Conservation (phyloP, 1,140 invertebrate species). For the Aphidius ervi region DNA sequence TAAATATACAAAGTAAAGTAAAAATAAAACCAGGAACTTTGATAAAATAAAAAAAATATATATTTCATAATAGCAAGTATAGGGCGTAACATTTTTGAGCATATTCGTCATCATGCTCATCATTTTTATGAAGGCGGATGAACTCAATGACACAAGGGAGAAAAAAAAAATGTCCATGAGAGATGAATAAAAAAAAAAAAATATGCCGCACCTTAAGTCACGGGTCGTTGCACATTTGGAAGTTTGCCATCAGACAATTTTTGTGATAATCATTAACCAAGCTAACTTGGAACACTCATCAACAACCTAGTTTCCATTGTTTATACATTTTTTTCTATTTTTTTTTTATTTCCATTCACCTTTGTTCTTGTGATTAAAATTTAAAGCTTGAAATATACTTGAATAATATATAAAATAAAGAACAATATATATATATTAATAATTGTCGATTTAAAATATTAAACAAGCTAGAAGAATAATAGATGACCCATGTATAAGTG, state of each 20-base stretch:
- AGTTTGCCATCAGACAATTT: conserved; percentile 21
- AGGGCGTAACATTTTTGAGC: conserved; percentile 20
- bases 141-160: conserved; percentile 3
- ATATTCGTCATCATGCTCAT: conserved; percentile 24
- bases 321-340: not conserved
- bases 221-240: conserved; percentile 21
- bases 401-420: no score
- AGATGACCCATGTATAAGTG: no score
- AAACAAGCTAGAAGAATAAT: no score
- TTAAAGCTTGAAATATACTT: no score
- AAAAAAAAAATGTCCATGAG: not conserved
- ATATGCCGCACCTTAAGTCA: conserved; percentile 16
- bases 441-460: no score
- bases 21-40: not conserved
- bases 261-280: conserved; percentile 7
- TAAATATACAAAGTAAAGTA: not conserved
- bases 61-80: conserved; percentile 20
- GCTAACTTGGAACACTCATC: conserved; percentile 16
- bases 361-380: no score
- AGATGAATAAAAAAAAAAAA: not conserved
- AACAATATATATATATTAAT: no score
- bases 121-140: conserved; percentile 13
- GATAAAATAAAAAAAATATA: conserved; percentile 12
- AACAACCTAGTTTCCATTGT: conserved; percentile 4
- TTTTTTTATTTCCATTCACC: no score